These are phyloP conservation scores for Athalia cordata DNA, from an alignment of 2,888 invertebrate genomes.

Conservation along the genomic window DNA sequence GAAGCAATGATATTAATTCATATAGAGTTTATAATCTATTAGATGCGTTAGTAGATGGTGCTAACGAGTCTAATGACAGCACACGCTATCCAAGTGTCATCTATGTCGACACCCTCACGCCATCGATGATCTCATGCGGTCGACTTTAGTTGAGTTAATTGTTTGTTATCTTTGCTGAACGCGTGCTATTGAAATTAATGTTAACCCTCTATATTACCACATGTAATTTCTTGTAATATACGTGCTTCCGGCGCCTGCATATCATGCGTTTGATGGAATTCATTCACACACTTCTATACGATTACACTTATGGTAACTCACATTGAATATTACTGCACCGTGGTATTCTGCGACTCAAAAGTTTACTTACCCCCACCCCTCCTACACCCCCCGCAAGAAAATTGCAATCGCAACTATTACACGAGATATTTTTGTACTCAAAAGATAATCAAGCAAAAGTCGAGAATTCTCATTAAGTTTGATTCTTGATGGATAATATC, in stretches of 20 bases:
- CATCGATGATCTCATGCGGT: conserved; percentile 73
- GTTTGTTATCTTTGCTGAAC: conserved; percentile 73
- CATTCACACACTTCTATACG: conserved; percentile 62
- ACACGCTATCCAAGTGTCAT: conserved; percentile 71
- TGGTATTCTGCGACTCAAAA: background rate
- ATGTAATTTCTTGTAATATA: conserved; percentile 64
- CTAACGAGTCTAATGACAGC: conserved; percentile 71
- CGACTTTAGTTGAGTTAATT: conserved; percentile 70
- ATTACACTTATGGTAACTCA: background rate
- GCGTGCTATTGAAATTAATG: conserved; percentile 74
- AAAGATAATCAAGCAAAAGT: no score
- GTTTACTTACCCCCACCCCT: no score
- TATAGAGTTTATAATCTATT: conserved; percentile 70
- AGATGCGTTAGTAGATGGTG: conserved; percentile 68
- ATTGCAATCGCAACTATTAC: no score
- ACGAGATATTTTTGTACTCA: no score
- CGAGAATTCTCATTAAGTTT: no score
- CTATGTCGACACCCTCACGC: conserved; percentile 70
- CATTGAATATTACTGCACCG: conserved; percentile 5
- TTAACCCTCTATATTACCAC: conserved; percentile 68
- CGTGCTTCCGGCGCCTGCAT: conserved; percentile 69
- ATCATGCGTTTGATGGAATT: conserved; percentile 66
- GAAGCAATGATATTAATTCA: conserved; percentile 69
- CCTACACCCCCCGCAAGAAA: no score
- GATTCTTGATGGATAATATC: no score